phyloP scores from a whole-genome alignment of 2,888 invertebrate species.

The Phania funesta region DNA sequence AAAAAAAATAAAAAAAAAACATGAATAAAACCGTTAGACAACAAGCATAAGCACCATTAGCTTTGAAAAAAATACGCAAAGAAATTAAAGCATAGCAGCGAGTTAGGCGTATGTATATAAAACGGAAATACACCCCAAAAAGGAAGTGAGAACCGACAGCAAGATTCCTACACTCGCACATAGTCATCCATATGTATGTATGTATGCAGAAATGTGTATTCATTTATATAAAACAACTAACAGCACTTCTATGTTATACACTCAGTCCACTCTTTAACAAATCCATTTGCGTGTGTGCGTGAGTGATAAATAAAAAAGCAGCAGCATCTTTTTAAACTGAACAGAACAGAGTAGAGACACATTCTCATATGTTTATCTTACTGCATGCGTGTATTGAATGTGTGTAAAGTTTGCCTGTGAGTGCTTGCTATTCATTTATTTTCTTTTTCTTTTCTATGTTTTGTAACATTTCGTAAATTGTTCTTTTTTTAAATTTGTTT shows the following conservation, averaged over 20 bases:
- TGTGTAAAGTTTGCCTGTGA: conserved; percentile 27
- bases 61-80: conserved; percentile 23
- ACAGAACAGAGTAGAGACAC: not conserved
- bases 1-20: conserved; percentile 5
- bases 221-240: not conserved
- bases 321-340: conserved; percentile 27
- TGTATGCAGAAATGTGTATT: too few relatives aligned
- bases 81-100: conserved; percentile 26
- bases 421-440: conserved; percentile 14
- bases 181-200: not conserved
- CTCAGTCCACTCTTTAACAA: conserved; percentile 2
- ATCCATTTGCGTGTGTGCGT: conserved; percentile 3
- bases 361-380: not conserved
- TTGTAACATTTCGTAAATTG: not conserved
- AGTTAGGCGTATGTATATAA: conserved; percentile 38
- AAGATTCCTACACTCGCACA: conserved; percentile 10
- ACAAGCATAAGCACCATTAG: conserved; percentile 49
- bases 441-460: not conserved
- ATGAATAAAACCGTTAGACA: conserved; percentile 50
- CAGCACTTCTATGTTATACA: conserved; percentile 25
- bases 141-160: conserved; percentile 61
- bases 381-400: not conserved
- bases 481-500: not conserved
- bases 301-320: conserved; percentile 5
- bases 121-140: conserved; percentile 61